A percentile compares a stretch with the other conserved stretches of the same genome.
Conservation (phyloP, 2,113 vertebrate genomes). For the Taxidea taxus region DNA sequence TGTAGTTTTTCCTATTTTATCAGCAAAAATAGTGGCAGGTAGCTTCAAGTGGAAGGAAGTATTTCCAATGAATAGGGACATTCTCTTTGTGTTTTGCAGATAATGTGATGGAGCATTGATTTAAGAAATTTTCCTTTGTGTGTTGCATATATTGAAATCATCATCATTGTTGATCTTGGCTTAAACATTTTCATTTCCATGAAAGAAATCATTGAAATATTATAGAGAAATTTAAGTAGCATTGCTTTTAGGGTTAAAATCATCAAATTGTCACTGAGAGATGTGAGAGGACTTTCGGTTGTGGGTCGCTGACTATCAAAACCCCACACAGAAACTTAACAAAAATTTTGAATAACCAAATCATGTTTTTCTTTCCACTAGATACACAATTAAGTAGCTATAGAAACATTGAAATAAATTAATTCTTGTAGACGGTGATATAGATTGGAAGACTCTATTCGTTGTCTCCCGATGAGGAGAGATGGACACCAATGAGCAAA, state of each 20-base stretch:
- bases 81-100: not conserved
- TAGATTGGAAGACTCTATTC: constrained; percentile 10
- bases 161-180: not conserved
- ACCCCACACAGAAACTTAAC: not conserved
- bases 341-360: not conserved
- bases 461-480: constrained; percentile 31
- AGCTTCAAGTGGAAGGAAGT: not conserved
- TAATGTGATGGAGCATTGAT: not conserved
- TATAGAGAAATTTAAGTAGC: not conserved
- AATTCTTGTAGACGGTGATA: not conserved
- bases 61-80: not conserved
- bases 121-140: not conserved
- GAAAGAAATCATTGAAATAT: not conserved
- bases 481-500: not conserved
- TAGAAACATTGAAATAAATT: not conserved
- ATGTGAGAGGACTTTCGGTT: not conserved
- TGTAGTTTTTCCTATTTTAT: not conserved
- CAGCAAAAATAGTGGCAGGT: not conserved
- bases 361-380: not conserved
- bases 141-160: not conserved
- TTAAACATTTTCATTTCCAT: not conserved
- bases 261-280: not conserved
- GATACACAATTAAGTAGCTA: not conserved
- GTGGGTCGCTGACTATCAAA: not conserved
- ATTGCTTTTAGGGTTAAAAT: constrained; percentile 22